Conservation (phyloP, 2,888 invertebrate genomes). For the Asteroscopus sphinx region DNA sequence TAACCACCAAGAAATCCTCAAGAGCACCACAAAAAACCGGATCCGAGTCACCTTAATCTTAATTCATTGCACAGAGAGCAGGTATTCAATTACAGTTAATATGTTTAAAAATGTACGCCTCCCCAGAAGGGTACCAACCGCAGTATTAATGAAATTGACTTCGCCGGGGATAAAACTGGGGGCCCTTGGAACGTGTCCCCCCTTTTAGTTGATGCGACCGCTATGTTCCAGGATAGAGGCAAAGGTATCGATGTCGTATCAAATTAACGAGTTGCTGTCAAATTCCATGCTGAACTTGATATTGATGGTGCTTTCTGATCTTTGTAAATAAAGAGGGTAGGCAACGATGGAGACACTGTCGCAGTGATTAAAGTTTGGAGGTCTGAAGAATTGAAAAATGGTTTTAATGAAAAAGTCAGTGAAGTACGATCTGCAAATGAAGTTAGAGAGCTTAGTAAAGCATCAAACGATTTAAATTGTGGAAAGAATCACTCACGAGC, state of each 20-base stretch:
- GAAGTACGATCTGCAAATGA: background rate
- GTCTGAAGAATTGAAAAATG: background rate
- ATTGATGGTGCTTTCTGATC: constrained; percentile 60
- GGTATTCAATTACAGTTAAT: constrained; percentile 84
- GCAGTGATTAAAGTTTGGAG: constrained; percentile 17
- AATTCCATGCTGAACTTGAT: constrained; percentile 56
- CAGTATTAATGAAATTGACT: constrained; percentile 88
- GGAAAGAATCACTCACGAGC: too few relatives aligned
- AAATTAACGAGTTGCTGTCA: constrained; percentile 67
- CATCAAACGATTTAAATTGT: too few relatives aligned
- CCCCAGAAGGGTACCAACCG: constrained; percentile 72
- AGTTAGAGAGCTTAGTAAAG: too few relatives aligned
- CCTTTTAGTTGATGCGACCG: constrained; percentile 58
- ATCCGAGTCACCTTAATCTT: constrained; percentile 75
- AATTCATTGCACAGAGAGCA: constrained; percentile 80
- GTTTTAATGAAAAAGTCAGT: background rate
- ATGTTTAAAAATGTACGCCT: constrained; percentile 83
- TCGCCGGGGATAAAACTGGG: constrained; percentile 75
- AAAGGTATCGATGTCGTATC: constrained; percentile 69
- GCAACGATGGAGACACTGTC: constrained; percentile 1
- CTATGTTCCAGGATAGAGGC: constrained; percentile 64
- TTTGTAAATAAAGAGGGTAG: constrained; percentile 22
- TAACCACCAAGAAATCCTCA: constrained; percentile 24
- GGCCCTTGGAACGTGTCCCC: constrained; percentile 50
- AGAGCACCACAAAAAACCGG: constrained; percentile 58